These are phyloP conservation scores for Dione vanillae DNA, from an alignment of 2,888 invertebrate genomes.

Conservation along the genomic window DNA sequence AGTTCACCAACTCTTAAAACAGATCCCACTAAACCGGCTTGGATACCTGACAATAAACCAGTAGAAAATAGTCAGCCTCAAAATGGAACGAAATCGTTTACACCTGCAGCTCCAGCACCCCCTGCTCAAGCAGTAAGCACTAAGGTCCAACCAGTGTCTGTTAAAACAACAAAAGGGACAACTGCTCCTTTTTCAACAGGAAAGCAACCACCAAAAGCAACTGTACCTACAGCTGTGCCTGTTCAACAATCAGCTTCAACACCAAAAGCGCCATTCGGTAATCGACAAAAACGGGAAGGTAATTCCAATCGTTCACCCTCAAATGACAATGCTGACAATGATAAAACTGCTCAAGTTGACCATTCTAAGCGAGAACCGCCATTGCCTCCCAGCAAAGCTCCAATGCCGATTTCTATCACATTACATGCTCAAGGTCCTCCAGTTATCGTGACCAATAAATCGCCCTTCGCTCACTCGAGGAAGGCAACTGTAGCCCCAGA, in stretches of 20 bases:
- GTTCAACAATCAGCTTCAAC: conserved; percentile 75
- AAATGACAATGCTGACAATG: conserved; percentile 62
- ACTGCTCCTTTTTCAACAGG: conserved; percentile 77
- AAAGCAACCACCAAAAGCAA: conserved; percentile 73
- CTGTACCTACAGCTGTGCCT: conserved; percentile 75
- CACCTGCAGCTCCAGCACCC: conserved; percentile 58
- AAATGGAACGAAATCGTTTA: conserved; percentile 60
- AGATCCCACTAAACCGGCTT: conserved; percentile 67
- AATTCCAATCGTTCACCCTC: conserved; percentile 71
- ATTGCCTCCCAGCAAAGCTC: conserved; percentile 75
- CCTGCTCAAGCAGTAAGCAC: conserved; percentile 58
- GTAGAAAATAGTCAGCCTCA: conserved; percentile 45
- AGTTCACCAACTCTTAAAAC: conserved; percentile 59
- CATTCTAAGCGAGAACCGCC: conserved; percentile 72
- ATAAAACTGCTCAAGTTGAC: conserved; percentile 58
- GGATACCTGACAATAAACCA: conserved; percentile 64
- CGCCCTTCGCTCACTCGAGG: conserved; percentile 76
- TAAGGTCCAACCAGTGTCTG: conserved; percentile 63
- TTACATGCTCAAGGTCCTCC: conserved; percentile 72
- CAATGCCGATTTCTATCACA: conserved; percentile 81
- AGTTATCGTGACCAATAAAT: conserved; percentile 79
- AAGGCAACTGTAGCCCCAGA: conserved; percentile 64
- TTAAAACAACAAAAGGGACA: conserved; percentile 71
- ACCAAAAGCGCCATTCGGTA: conserved; percentile 77
- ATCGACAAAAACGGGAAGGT: conserved; percentile 76